A percentile compares a stretch with the other conserved stretches of the same genome.
phyloP scores from a whole-genome alignment of 2,888 invertebrate species.

The Abrostola triplasia region DNA sequence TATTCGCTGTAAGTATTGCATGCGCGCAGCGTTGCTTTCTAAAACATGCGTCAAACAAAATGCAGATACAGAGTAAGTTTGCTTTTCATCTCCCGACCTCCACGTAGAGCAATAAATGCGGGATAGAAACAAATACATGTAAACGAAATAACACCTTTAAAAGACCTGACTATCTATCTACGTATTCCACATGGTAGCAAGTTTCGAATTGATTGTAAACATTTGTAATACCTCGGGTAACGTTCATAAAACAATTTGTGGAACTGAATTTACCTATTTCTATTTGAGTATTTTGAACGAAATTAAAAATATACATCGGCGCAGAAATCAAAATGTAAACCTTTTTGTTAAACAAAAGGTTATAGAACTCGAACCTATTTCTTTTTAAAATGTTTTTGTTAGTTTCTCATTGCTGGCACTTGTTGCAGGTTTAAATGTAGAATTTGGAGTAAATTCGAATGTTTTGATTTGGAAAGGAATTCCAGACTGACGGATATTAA shows the following conservation, averaged over 20 bases:
- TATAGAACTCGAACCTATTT: slow-evolving; percentile 7
- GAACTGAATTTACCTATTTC: neutral
- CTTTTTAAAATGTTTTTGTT: slow-evolving; percentile 9
- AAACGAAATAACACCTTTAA: neutral
- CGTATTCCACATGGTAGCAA: slow-evolving; percentile 1
- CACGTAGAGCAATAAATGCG: neutral
- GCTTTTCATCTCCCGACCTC: neutral
- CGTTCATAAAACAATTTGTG: slow-evolving; percentile 6
- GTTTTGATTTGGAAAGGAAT: neutral
- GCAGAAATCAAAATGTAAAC: slow-evolving; percentile 3
- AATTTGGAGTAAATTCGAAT: neutral
- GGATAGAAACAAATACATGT: neutral
- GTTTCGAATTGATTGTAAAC: slow-evolving; percentile 9
- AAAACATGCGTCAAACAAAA: slow-evolving; percentile 11
- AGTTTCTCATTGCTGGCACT: neutral
- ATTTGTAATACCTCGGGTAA: slow-evolving; percentile 1
- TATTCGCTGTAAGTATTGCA: neutral
- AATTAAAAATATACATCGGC: too few relatives aligned
- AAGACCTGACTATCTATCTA: neutral
- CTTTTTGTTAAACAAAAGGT: slow-evolving; percentile 12
- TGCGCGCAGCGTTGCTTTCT: neutral
- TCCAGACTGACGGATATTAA: too few relatives aligned
- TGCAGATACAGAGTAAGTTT: slow-evolving; percentile 4
- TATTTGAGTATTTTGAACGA: neutral
- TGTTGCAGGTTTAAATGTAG: neutral